A percentile compares a stretch with the other conserved stretches of the same genome.
Conservation (phyloP, 2,888 invertebrate species). For the Seladonia tumulorum region DNA sequence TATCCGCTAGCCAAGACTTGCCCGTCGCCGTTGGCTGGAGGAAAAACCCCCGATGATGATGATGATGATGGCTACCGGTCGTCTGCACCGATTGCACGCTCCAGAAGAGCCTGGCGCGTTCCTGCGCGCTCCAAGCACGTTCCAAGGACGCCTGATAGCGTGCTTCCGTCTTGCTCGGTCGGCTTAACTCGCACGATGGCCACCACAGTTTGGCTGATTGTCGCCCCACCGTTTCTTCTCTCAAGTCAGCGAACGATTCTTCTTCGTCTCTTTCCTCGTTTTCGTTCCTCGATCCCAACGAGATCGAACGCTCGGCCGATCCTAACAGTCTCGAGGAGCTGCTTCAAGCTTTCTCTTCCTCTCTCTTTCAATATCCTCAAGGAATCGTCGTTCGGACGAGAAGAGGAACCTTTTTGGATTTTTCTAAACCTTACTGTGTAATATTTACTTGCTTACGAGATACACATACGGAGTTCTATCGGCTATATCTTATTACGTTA, state of each 20-base stretch:
- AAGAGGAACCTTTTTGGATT: background rate
- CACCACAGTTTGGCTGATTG: constrained; percentile 80
- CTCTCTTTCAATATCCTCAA: background rate
- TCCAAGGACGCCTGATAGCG: constrained; percentile 62
- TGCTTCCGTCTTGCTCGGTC: constrained; percentile 63
- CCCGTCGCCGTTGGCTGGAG: constrained; percentile 58
- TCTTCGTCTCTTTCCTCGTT: background rate
- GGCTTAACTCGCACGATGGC: constrained; percentile 66
- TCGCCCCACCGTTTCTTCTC: constrained; percentile 7
- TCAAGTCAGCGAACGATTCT: background rate
- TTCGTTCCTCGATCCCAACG: background rate
- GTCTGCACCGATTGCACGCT: constrained; percentile 64
- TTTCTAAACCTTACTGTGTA: background rate
- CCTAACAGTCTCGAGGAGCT: background rate
- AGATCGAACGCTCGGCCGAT: constrained; percentile 45
- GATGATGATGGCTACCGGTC: constrained; percentile 25
- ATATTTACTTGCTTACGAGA: constrained; percentile 1
- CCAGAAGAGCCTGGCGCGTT: constrained; percentile 63
- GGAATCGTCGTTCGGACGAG: background rate
- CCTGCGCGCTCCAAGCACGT: constrained; percentile 60
- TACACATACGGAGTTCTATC: background rate
- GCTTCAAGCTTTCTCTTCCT: background rate
- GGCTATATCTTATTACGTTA: background rate
- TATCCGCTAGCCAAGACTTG: constrained; percentile 69
- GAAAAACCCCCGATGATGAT: constrained; percentile 46